Evolutionary conservation across 2,113 vertebrate species (phyloP).

Genomic region (Odobenus rosmarus): DNA sequence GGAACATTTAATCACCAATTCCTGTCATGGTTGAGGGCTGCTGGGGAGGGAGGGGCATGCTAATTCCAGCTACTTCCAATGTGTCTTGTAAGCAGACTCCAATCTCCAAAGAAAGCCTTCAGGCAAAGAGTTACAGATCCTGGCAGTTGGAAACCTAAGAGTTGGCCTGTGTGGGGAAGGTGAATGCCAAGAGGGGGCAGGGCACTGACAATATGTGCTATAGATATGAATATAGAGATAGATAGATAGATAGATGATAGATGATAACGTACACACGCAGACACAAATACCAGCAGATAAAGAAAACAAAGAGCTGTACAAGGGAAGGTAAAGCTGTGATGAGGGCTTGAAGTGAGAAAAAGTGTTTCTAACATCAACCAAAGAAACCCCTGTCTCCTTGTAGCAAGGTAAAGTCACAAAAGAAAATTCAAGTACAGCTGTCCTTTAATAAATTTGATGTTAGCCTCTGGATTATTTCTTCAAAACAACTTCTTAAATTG

Average conservation of each 20-base stretch:
- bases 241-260: neutral
- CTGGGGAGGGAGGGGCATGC: neutral
- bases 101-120: neutral
- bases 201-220: neutral
- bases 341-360: neutral
- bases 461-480: neutral
- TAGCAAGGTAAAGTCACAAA: neutral
- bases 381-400: neutral
- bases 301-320: neutral
- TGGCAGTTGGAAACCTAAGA: neutral
- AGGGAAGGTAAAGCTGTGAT: neutral
- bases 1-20: neutral
- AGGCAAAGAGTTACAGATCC: neutral
- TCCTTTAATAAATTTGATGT: neutral
- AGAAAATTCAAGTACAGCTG: neutral
- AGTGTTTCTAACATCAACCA: neutral
- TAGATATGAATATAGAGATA: neutral
- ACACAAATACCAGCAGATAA: neutral
- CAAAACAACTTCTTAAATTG: neutral
- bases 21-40: neutral
- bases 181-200: neutral
- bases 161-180: neutral
- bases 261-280: neutral
- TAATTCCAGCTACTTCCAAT: neutral
- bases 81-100: neutral